Evolutionary conservation across 2,113 vertebrate genomes (phyloP), one percentile per base, ranked within the genome.

Genomic region (Chaetura pelagica): DNA sequence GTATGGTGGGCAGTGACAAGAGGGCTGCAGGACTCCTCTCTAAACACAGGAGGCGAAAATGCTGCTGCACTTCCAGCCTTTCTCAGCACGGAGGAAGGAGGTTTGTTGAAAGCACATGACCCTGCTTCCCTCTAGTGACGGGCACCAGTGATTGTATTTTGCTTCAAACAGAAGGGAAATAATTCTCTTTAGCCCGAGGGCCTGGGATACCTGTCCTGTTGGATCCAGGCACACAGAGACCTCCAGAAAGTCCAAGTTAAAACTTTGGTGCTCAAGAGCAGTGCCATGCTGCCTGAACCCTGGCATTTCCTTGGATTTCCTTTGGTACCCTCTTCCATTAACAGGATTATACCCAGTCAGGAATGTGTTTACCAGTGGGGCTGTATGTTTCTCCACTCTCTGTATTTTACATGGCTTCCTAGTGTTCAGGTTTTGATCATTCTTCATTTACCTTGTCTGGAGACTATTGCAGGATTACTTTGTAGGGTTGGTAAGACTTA

Each of bases 141-240:
- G 15, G 15, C 8, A 4, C 71, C 5, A 0, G 12, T 4, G 22
- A 13, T 7, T 32, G 29, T 12, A 0, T 11, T 23, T 5, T 1
- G 22, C 34, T 40, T 5, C 0, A 14, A 12, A 17, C 1, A 1
- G 4, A 2, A 11, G 44, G 7, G 4, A 2, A 11, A 32, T 6
- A n/a, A 0, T 35, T 15, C 3, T 34, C 9, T 46, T 11, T 8
- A 30, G 22, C 7, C 0, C 1, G 1, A 7, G 10, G 2, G 55
- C 3, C 30, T 8, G 61, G 15, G 38, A 19, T 15, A 5, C 0
- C 2, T 4, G 0, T 4, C 19, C 34, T 13, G 21, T 19, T 27
- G 4, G 6, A 35, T 14, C 11, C 14, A 5, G 44, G 54, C 44
- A 15, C 7, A 1, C 0, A 4, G 38, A 26, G 34, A 40, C 30